These are phyloP conservation scores for Cosmopolites sordidus DNA, from an alignment of 2,888 invertebrate species.

Conservation along the genomic window DNA sequence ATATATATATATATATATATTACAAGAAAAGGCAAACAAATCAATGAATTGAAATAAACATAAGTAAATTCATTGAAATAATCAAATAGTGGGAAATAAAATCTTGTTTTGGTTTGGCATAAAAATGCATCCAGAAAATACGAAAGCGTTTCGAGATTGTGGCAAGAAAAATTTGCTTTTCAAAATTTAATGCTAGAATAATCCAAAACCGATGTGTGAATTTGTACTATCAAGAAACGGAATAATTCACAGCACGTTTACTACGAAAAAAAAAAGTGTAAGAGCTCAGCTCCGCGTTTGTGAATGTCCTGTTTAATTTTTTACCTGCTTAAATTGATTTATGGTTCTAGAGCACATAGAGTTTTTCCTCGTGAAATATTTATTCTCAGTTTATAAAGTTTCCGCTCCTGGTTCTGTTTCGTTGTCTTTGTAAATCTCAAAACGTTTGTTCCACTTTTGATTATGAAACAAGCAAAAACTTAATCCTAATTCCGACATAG, in stretches of 20 bases:
- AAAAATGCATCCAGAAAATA: conserved; percentile 17
- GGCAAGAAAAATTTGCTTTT: conserved; percentile 14
- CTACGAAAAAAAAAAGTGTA: not conserved
- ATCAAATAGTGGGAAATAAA: no score
- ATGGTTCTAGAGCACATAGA: not conserved
- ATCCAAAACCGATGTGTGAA: conserved; percentile 22
- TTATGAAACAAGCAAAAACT: conserved; percentile 1
- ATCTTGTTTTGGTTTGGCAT: conserved; percentile 9
- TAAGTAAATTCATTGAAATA: no score
- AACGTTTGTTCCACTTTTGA: conserved; percentile 9
- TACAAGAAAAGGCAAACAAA: no score
- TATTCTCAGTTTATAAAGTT: conserved; percentile 5
- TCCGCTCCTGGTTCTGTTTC: not conserved
- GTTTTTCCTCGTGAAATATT: conserved; percentile 1
- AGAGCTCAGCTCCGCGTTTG: not conserved
- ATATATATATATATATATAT: no score
- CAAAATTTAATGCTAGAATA: conserved; percentile 23
- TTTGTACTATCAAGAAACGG: conserved; percentile 21
- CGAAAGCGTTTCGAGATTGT: conserved; percentile 1
- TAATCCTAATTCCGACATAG: conserved; percentile 15
- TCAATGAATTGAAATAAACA: no score
- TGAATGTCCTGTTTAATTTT: conserved; percentile 7
- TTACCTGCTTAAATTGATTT: conserved; percentile 6
- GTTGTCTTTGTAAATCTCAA: conserved; percentile 8
- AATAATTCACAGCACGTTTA: conserved; percentile 22